Percentiles rank a stretch among this genome's conserved stretches.
phyloP scores from a whole-genome alignment of 2,113 vertebrate genomes.

The Mohoua ochrocephala region DNA sequence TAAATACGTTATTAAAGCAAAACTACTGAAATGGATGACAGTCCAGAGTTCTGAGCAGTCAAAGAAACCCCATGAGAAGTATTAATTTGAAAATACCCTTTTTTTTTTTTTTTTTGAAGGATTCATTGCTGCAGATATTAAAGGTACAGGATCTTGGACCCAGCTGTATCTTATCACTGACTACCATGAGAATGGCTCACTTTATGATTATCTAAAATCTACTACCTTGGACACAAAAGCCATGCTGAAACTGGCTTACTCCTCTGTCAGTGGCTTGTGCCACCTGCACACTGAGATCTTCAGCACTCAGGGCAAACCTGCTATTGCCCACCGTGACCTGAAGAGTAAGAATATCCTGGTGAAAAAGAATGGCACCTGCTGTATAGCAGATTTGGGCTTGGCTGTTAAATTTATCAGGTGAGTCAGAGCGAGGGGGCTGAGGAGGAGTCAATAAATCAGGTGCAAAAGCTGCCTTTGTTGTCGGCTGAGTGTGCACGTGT shows the following conservation, averaged over 20 bases:
- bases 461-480: background rate
- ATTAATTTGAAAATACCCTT: background rate
- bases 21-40: background rate
- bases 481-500: accelerated
- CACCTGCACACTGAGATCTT: conserved; percentile 97
- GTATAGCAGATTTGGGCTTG: conserved; percentile 93
- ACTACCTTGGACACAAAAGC: conserved; percentile 89
- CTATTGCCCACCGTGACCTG: conserved; percentile 93
- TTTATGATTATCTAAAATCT: conserved; percentile 95
- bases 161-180: conserved; percentile 96
- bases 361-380: conserved; percentile 94
- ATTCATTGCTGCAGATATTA: conserved; percentile 96
- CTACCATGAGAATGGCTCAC: conserved; percentile 93
- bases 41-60: background rate
- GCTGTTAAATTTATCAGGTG: conserved; percentile 98
- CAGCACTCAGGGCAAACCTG: conserved; percentile 94
- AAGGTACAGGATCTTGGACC: conserved; percentile 97
- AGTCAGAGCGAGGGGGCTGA: background rate
- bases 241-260: conserved; percentile 92
- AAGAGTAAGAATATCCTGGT: conserved; percentile 98
- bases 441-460: background rate
- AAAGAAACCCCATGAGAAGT: background rate
- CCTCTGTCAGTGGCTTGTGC: conserved; percentile 89
- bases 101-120: conserved; percentile 64
- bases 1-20: background rate